A percentile compares a stretch with the other conserved stretches of the same genome.
Conservation (phyloP, 2,113 vertebrate genomes). For the Pyrgilauda ruficollis region DNA sequence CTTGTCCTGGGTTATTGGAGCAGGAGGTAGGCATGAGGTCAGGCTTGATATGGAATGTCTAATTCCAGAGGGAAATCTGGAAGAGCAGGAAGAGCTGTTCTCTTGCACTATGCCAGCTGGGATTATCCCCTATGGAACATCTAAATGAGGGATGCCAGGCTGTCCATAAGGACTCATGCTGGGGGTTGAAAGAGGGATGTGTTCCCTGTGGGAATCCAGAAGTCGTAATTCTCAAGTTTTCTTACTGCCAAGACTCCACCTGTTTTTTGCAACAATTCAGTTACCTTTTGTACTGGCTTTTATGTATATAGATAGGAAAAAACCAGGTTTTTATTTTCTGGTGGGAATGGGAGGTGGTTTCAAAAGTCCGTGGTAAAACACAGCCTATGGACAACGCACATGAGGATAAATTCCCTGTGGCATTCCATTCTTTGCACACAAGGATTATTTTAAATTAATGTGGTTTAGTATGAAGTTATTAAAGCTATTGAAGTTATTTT, state of each 20-base stretch:
- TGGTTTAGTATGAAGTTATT: background rate
- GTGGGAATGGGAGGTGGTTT: background rate
- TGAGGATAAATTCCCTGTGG: background rate
- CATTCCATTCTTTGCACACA: background rate
- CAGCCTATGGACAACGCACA: background rate
- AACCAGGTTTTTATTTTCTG: background rate
- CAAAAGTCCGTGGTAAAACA: background rate
- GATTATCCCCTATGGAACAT: background rate
- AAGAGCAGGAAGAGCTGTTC: background rate
- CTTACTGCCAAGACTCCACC: background rate
- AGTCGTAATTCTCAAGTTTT: background rate
- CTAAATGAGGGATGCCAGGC: background rate
- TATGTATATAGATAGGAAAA: background rate
- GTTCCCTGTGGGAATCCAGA: background rate
- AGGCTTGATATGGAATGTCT: background rate
- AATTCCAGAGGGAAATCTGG: background rate
- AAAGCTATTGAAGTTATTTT: background rate
- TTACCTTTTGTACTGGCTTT: background rate
- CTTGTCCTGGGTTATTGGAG: background rate
- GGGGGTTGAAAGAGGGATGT: background rate
- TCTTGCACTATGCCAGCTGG: background rate
- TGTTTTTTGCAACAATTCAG: background rate
- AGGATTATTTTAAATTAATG: background rate
- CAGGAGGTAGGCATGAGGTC: background rate
- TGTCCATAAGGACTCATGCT: fast-evolving